phyloP scores from a whole-genome alignment of 2,888 invertebrate species.

The Troides oblongomaculatus region DNA sequence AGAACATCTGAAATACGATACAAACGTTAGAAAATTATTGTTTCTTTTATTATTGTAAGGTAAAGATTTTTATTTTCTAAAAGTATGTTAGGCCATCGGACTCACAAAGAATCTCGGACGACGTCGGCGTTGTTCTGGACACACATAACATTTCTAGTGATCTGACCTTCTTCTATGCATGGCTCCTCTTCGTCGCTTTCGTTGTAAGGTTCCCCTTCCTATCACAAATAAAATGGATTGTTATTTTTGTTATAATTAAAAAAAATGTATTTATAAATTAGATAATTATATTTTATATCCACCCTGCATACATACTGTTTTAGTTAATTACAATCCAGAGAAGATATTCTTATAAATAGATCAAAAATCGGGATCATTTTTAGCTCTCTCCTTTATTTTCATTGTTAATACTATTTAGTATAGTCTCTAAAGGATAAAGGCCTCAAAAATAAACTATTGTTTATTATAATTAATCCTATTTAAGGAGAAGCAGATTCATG shows the following conservation, averaged over 20 bases:
- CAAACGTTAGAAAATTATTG: background rate
- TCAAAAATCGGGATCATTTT: too few relatives aligned
- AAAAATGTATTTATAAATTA: background rate
- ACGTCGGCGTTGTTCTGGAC: conserved; percentile 79
- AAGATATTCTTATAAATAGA: too few relatives aligned
- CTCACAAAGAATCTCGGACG: conserved; percentile 77
- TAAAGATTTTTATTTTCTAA: background rate
- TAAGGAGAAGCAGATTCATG: too few relatives aligned
- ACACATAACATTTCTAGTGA: conserved; percentile 78
- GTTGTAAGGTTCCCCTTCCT: conserved; percentile 65
- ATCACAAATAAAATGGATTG: conserved; percentile 6
- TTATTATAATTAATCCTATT: too few relatives aligned
- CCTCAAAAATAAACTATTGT: too few relatives aligned
- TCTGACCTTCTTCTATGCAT: conserved; percentile 72
- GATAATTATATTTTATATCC: too few relatives aligned
- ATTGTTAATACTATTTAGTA: too few relatives aligned
- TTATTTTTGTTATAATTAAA: background rate
- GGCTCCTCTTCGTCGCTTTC: conserved; percentile 70
- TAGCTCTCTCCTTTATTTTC: too few relatives aligned
- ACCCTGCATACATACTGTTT: too few relatives aligned
- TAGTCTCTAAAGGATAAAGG: too few relatives aligned
- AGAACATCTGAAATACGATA: conserved; percentile 60
- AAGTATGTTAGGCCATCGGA: background rate
- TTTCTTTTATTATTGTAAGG: background rate
- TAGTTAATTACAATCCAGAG: too few relatives aligned